These are phyloP conservation scores for Scolopax mira DNA, from an alignment of 2,113 vertebrate genomes.

Conservation along the genomic window DNA sequence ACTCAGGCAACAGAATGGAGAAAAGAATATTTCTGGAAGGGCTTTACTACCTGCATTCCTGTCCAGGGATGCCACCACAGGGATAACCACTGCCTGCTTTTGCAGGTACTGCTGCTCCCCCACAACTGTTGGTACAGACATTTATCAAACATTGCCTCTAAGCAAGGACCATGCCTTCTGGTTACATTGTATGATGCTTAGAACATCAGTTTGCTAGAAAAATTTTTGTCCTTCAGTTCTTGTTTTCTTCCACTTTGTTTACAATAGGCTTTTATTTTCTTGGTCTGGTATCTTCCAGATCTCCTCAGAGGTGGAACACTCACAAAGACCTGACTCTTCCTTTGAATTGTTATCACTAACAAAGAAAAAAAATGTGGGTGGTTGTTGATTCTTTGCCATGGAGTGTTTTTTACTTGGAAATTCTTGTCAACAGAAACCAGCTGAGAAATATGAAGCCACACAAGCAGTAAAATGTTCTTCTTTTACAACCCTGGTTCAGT, in stretches of 20 bases:
- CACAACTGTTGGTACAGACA: neutral
- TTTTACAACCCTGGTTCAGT: neutral
- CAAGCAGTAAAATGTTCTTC: neutral
- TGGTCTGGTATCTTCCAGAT: neutral
- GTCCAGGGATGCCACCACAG: rapidly evolving
- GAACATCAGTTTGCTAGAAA: neutral
- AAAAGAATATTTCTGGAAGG: neutral
- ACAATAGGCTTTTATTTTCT: neutral
- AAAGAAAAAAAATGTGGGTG: neutral
- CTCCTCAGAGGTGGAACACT: neutral
- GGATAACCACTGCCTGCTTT: neutral
- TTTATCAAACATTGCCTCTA: neutral
- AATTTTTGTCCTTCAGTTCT: neutral
- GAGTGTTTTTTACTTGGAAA: neutral
- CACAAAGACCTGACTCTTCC: neutral
- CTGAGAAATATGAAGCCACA: neutral
- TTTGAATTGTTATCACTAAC: neutral
- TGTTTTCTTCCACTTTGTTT: neutral
- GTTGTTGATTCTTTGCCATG: neutral
- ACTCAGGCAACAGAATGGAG: neutral
- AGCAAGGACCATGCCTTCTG: neutral
- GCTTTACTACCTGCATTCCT: neutral
- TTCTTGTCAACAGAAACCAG: neutral
- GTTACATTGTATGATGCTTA: neutral
- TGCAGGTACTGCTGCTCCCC: rapidly evolving